Base-by-base conservation (phyloP, 1,140 invertebrate species). In the Vollenhovia emeryi region DNA sequence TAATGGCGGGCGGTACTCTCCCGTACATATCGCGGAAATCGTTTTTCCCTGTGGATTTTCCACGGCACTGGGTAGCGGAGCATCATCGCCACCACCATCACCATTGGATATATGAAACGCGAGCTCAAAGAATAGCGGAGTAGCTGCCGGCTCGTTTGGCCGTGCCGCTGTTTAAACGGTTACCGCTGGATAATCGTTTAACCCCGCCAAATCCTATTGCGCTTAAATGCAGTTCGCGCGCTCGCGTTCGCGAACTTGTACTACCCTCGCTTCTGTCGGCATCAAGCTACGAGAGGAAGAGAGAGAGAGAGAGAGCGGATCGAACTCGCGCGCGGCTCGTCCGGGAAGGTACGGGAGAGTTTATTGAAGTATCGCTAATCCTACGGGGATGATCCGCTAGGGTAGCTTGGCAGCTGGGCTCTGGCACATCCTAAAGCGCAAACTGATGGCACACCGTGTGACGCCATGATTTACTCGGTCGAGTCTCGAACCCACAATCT, bases 401-500 rank as follows among this genome's bases (percentile, higher is more conserved):
- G 69, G 83, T 88, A 84, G 84, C 88, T 84, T 76, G 88, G 89
- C 92, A 93, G 92, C 92, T 92, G 93, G 87, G 93, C 90, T 91
- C 86, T 88, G 59, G 76, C 74, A 74, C 62, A 89, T 78, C 80
- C 86, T 86, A 88, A 91, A 93, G 88, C 88, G 90, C 87, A 89
- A 92, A 90, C 89, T 86, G 75, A 86, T 84, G 74, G 59, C 87
- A 89, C 66, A 78, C 86, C 90, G 78, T 68, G 83, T 90, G 87
- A 91, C 86, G 89, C 91, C 89, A 92, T 94, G 92, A 93, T 93
- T 94, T 93, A 94, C 93, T 93, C 86, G 84, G 74, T 86, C 89
- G 89, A 90, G 93, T 90, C 92, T 90, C 88, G 87, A 91, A 91
- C 90, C 87, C 88, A 92, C 92, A 92, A 94, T 94, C 93, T 93